phyloP scores from a whole-genome alignment of 2,113 vertebrate species.

The Bubo bubo region DNA sequence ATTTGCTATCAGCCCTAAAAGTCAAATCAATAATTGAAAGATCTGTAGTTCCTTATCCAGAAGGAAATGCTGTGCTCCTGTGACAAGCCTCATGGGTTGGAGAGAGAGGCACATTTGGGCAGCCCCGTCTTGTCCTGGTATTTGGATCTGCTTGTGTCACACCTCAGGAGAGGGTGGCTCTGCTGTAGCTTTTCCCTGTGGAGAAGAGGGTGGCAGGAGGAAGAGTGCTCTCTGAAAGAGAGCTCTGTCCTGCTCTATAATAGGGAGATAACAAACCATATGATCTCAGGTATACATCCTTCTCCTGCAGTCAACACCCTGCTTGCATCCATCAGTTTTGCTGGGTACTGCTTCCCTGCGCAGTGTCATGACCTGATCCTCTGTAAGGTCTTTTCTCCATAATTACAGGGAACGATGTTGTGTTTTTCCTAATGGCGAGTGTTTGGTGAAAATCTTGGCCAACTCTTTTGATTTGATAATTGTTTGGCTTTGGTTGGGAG shows the following conservation, averaged over 20 bases:
- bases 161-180: not conserved
- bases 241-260: not conserved
- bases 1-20: not conserved
- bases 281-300: not conserved
- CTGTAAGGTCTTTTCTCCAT: not conserved
- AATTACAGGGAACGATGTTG: fast-evolving
- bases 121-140: not conserved
- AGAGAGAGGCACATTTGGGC: not conserved
- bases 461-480: fast-evolving
- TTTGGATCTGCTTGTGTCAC: not conserved
- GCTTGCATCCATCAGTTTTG: not conserved
- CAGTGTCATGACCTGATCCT: fast-evolving
- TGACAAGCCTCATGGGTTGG: not conserved
- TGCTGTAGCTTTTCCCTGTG: not conserved
- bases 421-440: not conserved
- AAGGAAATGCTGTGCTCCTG: not conserved
- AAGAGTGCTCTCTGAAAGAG: not conserved
- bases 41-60: not conserved
- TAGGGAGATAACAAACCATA: not conserved
- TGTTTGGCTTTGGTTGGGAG: not conserved
- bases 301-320: not conserved
- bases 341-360: not conserved
- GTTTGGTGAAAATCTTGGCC: not conserved
- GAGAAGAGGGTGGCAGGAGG: not conserved
- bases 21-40: slow-evolving; percentile 44